Conservation (phyloP, 2,797 vertebrate genomes). For the Florisuga fusca region DNA sequence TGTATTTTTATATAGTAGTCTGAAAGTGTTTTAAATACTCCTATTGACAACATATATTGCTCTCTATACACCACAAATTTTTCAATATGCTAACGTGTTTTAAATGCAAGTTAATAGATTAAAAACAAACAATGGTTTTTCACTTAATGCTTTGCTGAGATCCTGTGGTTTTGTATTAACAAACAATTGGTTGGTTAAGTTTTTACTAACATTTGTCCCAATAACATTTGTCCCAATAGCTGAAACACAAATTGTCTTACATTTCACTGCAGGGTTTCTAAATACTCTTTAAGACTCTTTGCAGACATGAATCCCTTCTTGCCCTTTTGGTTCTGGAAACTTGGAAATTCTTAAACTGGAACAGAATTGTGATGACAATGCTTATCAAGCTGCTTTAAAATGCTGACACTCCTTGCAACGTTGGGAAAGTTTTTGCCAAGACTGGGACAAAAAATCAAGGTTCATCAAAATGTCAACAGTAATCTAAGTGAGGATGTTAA, state of each 20-base stretch:
- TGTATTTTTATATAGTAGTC: background rate
- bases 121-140: background rate
- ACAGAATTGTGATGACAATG: background rate
- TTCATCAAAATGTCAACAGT: background rate
- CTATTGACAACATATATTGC: background rate
- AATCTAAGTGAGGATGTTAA: background rate
- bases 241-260: background rate
- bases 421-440: background rate
- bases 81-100: background rate
- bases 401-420: background rate
- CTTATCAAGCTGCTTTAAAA: background rate
- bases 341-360: background rate
- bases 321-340: background rate
- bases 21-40: too few relatives aligned
- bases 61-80: rapidly evolving
- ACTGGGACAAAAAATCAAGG: background rate
- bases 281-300: background rate
- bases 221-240: background rate
- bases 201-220: background rate
- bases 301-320: background rate
- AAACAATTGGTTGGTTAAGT: background rate
- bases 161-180: background rate
- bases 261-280: background rate
- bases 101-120: background rate
- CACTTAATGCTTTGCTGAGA: background rate